These are phyloP conservation scores for Galerucella pusilla DNA, from an alignment of 2,888 invertebrate species.

Conservation along the genomic window DNA sequence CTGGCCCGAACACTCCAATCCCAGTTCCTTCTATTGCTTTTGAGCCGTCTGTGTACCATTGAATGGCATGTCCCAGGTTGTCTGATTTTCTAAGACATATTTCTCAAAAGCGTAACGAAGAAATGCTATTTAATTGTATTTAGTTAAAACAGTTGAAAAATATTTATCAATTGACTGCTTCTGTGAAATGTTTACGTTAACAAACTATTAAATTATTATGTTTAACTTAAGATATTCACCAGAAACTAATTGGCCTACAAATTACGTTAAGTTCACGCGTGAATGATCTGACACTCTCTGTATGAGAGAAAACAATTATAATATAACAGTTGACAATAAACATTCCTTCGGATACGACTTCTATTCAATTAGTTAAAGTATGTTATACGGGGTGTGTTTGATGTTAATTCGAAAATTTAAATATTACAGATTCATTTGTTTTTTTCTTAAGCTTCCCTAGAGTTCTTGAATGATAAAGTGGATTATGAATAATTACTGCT, in stretches of 20 bases:
- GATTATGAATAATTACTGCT: no score
- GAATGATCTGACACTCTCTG: conserved; percentile 27
- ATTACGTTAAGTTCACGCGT: conserved; percentile 30
- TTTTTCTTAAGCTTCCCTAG: no score
- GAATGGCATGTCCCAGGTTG: no score
- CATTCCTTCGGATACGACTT: conserved; percentile 5
- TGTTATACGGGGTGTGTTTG: background rate
- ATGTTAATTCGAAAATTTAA: background rate
- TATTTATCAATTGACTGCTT: background rate
- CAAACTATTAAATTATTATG: conserved; percentile 19
- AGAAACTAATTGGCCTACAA: conserved; percentile 33
- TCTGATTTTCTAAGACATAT: no score
- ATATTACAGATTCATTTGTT: background rate
- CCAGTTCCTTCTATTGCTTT: no score
- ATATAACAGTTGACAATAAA: conserved; percentile 31
- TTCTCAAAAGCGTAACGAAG: background rate
- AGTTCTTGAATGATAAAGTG: no score
- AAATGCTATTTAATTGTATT: background rate
- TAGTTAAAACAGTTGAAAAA: background rate
- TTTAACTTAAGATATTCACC: conserved; percentile 31
- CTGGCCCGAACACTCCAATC: no score
- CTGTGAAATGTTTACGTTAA: conserved; percentile 25
- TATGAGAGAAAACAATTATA: conserved; percentile 30
- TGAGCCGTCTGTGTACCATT: no score
- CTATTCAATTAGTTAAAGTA: conserved; percentile 1